Base-by-base conservation (phyloP, 2,888 invertebrate species). In the Hyles lineata region DNA sequence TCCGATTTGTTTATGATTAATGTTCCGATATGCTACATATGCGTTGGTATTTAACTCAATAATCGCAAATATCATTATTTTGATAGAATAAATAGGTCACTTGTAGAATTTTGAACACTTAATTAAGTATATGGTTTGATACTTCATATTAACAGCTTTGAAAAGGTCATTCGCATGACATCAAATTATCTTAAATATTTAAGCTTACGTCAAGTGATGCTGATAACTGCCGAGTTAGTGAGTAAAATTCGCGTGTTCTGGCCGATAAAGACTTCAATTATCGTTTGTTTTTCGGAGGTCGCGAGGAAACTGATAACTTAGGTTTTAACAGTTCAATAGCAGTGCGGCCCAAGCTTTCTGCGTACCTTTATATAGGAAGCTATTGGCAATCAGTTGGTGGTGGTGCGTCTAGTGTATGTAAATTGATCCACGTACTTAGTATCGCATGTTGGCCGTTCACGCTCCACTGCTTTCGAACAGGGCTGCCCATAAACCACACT, bases 381-480 rank as follows among this genome's bases (percentile, higher is more conserved):
- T 82, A 71, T 82, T 82, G 80, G 81, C 76, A 84, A 83, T 73
- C 76, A 77, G 74, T 77, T 75, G 72, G 80, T 79, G 74, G 81
- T 80, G 79, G 76, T 76, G 73, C 76, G 79, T 73, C 82, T 83
- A 79, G 79, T 80, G 43, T 79, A 79, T 79, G 88, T 86, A 89
- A 89, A 75, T 73, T 75, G 82, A 89, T 84, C 81, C 79, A 73
- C 76, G 78, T 79, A 80, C 78, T 82, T 78, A 81, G 85, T 89
- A 86, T 88, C 86, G 80, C 82, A 83, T 88, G 84, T 81, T 82
- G 81, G 79, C 81, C 77, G 80, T 82, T 86, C 80, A 87, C 86
- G 86, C 83, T 86, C 82, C 80, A 75, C 50, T 82, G 83, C 74
- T 76, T 79, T 74, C 73, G 73, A 75, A 74, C 78, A 88, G 86